A percentile compares a stretch with the other conserved stretches of the same genome.
Conservation (phyloP, 1,140 invertebrate genomes). For the Zaprionus kolodkinae region DNA sequence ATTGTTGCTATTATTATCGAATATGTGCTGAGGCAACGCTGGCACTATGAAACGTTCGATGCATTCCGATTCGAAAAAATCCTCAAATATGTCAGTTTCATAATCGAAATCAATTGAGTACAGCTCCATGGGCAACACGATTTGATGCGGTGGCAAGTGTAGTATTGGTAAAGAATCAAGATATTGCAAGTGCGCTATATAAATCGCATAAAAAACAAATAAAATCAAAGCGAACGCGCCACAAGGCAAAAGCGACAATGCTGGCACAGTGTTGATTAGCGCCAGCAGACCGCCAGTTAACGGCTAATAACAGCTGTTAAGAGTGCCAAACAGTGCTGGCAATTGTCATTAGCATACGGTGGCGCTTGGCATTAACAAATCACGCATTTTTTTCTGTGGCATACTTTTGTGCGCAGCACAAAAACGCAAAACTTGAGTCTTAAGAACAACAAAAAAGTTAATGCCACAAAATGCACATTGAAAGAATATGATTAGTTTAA, state of each 20-base stretch:
- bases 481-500: too few species aligned
- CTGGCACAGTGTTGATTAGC: constrained; percentile 34
- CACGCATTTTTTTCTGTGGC: constrained; percentile 13
- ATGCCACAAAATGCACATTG: background rate
- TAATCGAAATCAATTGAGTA: constrained; percentile 28
- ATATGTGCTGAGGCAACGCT: background rate
- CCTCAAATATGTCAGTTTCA: background rate
- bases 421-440: too few species aligned
- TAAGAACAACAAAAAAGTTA: background rate
- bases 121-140: constrained; percentile 12
- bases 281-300: constrained; percentile 26
- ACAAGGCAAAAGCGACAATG: background rate
- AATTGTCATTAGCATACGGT: constrained; percentile 17
- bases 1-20: background rate
- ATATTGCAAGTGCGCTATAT: background rate
- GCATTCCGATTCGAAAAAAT: constrained; percentile 15
- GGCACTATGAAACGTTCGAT: constrained; percentile 55
- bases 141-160: background rate
- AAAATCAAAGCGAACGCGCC: constrained; percentile 16
- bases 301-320: constrained; percentile 57
- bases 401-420: constrained; percentile 44
- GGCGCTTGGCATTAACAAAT: constrained; percentile 1
- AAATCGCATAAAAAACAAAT: background rate
- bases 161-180: too few species aligned
- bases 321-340: constrained; percentile 14